Evolutionary conservation across 2,888 invertebrate species (phyloP).

Genomic region (Globia sparganii): DNA sequence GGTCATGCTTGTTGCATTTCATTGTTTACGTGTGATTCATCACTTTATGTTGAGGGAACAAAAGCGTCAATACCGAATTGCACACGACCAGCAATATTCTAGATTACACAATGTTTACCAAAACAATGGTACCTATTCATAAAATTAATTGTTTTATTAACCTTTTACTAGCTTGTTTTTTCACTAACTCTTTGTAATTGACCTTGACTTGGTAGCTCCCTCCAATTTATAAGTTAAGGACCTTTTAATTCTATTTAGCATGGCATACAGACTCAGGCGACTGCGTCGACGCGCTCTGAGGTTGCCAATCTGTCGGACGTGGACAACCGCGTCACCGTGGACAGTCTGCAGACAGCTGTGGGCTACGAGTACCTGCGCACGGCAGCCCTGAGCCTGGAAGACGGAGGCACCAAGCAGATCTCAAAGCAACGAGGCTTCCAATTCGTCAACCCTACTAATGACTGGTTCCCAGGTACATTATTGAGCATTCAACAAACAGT

Average conservation of each 20-base stretch:
- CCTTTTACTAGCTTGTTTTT: constrained; percentile 51
- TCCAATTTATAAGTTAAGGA: constrained; percentile 80
- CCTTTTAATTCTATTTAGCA: constrained; percentile 91
- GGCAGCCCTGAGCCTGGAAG: constrained; percentile 91
- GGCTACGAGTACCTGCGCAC: constrained; percentile 96
- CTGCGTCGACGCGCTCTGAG: constrained; percentile 94
- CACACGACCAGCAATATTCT: constrained; percentile 44
- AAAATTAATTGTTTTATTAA: constrained; percentile 49
- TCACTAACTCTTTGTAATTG: constrained; percentile 65
- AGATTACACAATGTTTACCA: constrained; percentile 47
- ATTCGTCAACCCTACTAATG: constrained; percentile 95
- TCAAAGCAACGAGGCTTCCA: constrained; percentile 96
- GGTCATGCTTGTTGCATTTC: constrained; percentile 72
- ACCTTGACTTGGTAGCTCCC: constrained; percentile 72
- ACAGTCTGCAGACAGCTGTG: constrained; percentile 94
- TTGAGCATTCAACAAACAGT: not conserved
- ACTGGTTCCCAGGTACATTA: constrained; percentile 95
- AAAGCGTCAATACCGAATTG: constrained; percentile 43
- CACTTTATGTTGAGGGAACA: constrained; percentile 65
- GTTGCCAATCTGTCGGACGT: constrained; percentile 96
- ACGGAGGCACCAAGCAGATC: constrained; percentile 93
- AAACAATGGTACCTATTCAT: constrained; percentile 45
- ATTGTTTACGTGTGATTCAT: constrained; percentile 78
- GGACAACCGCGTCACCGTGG: constrained; percentile 92
- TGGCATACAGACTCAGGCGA: constrained; percentile 96